A percentile compares a stretch with the other conserved stretches of the same genome.
Evolutionary conservation across 2,797 vertebrate genomes (phyloP).

Genomic region (Paedocypris micromegethes): DNA sequence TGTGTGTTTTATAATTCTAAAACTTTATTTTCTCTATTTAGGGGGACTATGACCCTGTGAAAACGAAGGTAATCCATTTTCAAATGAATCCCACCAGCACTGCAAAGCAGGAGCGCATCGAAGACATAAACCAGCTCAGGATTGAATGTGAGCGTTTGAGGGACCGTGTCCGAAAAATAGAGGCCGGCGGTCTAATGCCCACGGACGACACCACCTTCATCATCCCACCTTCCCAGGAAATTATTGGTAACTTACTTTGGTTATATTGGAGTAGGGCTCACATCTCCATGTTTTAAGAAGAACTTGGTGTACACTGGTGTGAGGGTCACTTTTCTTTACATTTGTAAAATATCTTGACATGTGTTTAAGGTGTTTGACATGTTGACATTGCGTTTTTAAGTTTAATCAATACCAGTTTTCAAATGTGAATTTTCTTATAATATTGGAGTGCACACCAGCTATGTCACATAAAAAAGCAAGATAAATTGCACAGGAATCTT

Average conservation of each 20-base stretch:
- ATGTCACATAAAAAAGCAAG: too few relatives aligned
- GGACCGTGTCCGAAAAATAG: conserved; percentile 72
- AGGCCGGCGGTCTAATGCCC: conserved; percentile 63
- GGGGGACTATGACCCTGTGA: conserved; percentile 86
- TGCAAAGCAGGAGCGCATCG: conserved; percentile 78
- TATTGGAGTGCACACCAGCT: too few relatives aligned
- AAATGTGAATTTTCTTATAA: too few relatives aligned
- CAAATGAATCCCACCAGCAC: conserved; percentile 78
- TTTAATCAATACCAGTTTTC: too few relatives aligned
- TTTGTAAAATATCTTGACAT: too few relatives aligned
- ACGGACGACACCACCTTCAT: conserved; percentile 59
- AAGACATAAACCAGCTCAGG: conserved; percentile 74
- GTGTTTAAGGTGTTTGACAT: too few relatives aligned
- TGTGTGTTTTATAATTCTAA: neutral
- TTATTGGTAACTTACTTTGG: conserved; percentile 71
- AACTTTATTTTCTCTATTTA: conserved; percentile 44
- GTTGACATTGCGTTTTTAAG: too few relatives aligned
- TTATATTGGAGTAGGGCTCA: too few relatives aligned
- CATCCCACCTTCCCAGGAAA: conserved; percentile 78
- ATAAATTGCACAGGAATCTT: too few relatives aligned
- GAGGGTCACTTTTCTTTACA: too few relatives aligned
- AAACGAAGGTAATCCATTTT: conserved; percentile 84
- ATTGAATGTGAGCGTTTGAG: conserved; percentile 79
- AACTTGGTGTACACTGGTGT: too few relatives aligned
- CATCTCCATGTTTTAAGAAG: too few relatives aligned